Evolutionary conservation across 1,140 invertebrate species (phyloP), one percentile per base, ranked within the genome.

Genomic region (Ooceraea biroi): DNA sequence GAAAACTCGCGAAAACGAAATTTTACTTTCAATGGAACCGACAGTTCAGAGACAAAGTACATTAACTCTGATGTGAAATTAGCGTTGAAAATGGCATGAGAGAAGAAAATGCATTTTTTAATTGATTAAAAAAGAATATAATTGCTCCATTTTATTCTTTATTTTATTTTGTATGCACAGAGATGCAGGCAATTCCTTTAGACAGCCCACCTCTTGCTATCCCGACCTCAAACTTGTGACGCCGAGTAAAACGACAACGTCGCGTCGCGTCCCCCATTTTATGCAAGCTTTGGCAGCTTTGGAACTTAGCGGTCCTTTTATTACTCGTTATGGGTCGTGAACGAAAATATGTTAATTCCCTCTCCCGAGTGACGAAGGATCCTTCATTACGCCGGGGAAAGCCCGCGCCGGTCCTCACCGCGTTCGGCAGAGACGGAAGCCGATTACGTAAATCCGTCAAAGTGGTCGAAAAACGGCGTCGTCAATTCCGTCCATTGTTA

Each of bases 371-470:
- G 46, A 82, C 68, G 60, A 82, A 58, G 58, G 78, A 61, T 61
- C 68, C 60, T 73, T 82, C 41, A 73, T 72, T 72, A 74, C 14
- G 71, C 22, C 36, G 36, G 19, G 80, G 30, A 76, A 55, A 74
- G 57, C 66, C n/a, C 44, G 17, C 12, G 77, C 7, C 27, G 41
- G 52, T 63, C 30, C 22, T 60, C 41, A 14, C 0, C 55, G 69
- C 27, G 55, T 25, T 48, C 19, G 50, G 5, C 77, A 58, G 50
- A 78, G 63, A 17, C 61, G 19, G 25, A 84, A 84, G 82, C 82
- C 73, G 82, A 84, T 84, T 84, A 78, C 82, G 48, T 78, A 77
- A 77, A 77, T 68, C 48, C 19, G 63, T 84, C 41, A 84, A 77
- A 77, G 61, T 84, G 46, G 48, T 68, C 72, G 63, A 73, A 82